Base-by-base conservation (phyloP, 2,797 vertebrate genomes). In the Phrynocephalus vlangalii region DNA sequence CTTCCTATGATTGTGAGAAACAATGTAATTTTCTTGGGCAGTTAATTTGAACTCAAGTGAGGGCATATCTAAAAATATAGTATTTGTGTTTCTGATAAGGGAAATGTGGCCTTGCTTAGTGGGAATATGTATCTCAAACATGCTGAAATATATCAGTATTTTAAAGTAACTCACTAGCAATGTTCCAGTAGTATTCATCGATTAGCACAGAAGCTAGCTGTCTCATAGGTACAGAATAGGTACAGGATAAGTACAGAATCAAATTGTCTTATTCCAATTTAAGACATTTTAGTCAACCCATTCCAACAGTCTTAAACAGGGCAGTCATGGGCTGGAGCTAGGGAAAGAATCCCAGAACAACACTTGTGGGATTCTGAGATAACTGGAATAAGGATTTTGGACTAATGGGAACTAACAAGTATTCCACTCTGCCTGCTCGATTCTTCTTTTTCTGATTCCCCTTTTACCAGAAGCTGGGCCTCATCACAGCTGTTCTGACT, bases 91-190 rank as follows among this genome's bases (percentile, higher is more conserved):
- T 67, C 48, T 1, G 30, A 30, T 56, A 66, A 82, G 26, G 28
- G 44, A 33, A 48, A 76, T 81, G 56, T 76, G 33, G 1, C 60
- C 26, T 82, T 70, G 24, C 48, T 15, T 30, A 60, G 9, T 48
- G 48, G 63, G 22, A 85, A 85, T 30, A 30, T 30, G 38, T 26
- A 18, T 81, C 50, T 68, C 44, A 56, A 22, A 26, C 70, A 82
- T n/a, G 44, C 30, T 70, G 71, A 82, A 70, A 52, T 79, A 48
- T 16, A 76, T 70, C 75, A 60, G 79, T 26, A 26, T 44, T 82
- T 80, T 70, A 26, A 38, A 86, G 24, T 15, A 68, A 30, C n/a
- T 81, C n/a, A 73, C 44, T n/a, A 38, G 68, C 70, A 88, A 85
- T 24, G n/a, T 68, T 67, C 56, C n/a, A 9, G 9, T 0, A 78